Base-by-base conservation (phyloP, 1,140 invertebrate species). In the Eueides isabella region DNA sequence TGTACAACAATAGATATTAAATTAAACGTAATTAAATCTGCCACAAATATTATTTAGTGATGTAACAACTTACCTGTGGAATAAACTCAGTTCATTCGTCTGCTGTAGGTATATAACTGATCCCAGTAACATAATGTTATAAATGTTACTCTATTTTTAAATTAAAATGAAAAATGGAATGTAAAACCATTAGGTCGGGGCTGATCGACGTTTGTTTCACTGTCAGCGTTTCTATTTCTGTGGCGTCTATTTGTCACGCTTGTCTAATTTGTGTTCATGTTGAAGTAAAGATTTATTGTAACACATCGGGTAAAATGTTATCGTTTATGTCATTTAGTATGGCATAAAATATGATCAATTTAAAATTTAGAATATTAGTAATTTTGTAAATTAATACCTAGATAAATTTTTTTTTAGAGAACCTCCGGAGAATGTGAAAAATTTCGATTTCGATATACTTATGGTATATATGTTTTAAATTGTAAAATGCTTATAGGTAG, bases 131-230 rank as follows among this genome's bases (percentile, higher is more conserved):
- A 75, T 75, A 74, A 67, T 75, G 68, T 81, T 75, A 71, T 80
- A 78, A 76, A 79, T 77, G 48, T 72, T 55, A 23, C 29, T 73
- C 85, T 89, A 88, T 91, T 89, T 89, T 84, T 88, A 89, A 86
- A 82, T 86, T 87, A 85, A 90, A 83, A 92, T 92, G 89, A 92
- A 91, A 91, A 92, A 91, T 92, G 89, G 88, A 88, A 92, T 88
- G 82, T 84, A 80, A 86, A 81, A 85, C 87, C 83, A 88, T 92
- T 89, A 90, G 84, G 78, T 79, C 81, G 79, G 80, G 77, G 80
- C 83, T 82, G 85, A 87, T 90, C 84, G 86, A 89, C 87, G 87
- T 83, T 82, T 89, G 85, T 91, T 86, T 84, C 76, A 85, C 84
- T 91, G 89, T 91, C 88, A 90, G 84, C 86, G 76, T 82, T 82